A percentile compares a stretch with the other conserved stretches of the same genome.
Evolutionary conservation across 1,140 invertebrate species (phyloP).

Genomic region (Seison nebaliae): DNA sequence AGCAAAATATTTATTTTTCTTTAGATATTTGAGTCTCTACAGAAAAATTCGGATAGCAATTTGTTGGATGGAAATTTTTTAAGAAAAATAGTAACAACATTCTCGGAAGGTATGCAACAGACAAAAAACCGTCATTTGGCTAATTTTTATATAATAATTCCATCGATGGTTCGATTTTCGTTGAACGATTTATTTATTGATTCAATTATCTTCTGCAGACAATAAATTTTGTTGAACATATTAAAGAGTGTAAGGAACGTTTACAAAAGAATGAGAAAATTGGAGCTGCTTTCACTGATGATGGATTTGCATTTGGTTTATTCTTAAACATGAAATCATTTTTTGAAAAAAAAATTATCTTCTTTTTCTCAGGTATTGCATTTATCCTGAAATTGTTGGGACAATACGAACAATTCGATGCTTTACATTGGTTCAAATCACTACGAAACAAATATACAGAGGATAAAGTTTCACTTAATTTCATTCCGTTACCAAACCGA

Average conservation of each 20-base stretch:
- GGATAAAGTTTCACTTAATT: constrained; percentile 32
- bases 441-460: constrained; percentile 44
- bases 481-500: background rate
- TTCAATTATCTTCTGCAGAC: constrained; percentile 31
- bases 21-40: constrained; percentile 43
- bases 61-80: constrained; percentile 83
- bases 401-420: constrained; percentile 51
- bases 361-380: constrained; percentile 34
- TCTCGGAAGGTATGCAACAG: constrained; percentile 57
- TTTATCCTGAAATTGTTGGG: constrained; percentile 40
- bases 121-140: constrained; percentile 58
- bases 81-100: constrained; percentile 68
- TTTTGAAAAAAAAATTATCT: constrained; percentile 7
- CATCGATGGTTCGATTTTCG: constrained; percentile 38
- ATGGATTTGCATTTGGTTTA: constrained; percentile 81
- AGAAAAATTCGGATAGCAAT: constrained; percentile 49
- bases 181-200: background rate
- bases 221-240: constrained; percentile 74
- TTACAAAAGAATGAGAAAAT: constrained; percentile 49
- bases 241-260: constrained; percentile 66
- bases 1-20: constrained; percentile 11
- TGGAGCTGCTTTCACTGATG: constrained; percentile 70
- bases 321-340: constrained; percentile 1
- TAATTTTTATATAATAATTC: constrained; percentile 75
- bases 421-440: constrained; percentile 78